Evolutionary conservation across 2,113 vertebrate species (phyloP).

Genomic region (Balaeniceps rex): DNA sequence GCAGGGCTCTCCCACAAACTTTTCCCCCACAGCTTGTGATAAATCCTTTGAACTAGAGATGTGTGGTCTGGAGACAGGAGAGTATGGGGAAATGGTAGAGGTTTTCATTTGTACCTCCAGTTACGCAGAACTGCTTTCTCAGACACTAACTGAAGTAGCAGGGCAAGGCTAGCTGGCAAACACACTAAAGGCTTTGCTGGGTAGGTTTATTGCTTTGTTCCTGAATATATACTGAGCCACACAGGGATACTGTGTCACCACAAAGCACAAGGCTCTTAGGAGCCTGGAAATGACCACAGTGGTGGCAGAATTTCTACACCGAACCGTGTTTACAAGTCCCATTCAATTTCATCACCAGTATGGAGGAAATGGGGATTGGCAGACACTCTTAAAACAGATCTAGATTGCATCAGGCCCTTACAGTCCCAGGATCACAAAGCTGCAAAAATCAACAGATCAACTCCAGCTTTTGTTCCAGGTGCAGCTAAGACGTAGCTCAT

Average conservation of each 20-base stretch:
- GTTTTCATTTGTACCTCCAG: background rate
- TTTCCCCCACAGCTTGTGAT: background rate
- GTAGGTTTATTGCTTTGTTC: background rate
- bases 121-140: background rate
- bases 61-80: background rate
- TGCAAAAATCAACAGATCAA: background rate
- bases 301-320: background rate
- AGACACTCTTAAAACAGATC: background rate
- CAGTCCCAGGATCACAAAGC: background rate
- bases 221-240: background rate
- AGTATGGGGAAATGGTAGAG: background rate
- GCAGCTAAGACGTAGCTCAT: background rate
- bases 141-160: background rate
- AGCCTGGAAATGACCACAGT: background rate
- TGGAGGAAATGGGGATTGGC: background rate
- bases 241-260: background rate
- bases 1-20: background rate
- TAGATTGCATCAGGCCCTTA: background rate
- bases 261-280: background rate
- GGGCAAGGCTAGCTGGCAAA: background rate
- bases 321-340: background rate
- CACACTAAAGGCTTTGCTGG: background rate
- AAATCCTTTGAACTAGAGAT: constrained; percentile 31
- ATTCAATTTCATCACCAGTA: background rate
- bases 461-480: background rate